Percentiles rank a stretch among this genome's conserved stretches.
phyloP scores from a whole-genome alignment of 1,140 invertebrate species.

The Lepeophtheirus salmonis region DNA sequence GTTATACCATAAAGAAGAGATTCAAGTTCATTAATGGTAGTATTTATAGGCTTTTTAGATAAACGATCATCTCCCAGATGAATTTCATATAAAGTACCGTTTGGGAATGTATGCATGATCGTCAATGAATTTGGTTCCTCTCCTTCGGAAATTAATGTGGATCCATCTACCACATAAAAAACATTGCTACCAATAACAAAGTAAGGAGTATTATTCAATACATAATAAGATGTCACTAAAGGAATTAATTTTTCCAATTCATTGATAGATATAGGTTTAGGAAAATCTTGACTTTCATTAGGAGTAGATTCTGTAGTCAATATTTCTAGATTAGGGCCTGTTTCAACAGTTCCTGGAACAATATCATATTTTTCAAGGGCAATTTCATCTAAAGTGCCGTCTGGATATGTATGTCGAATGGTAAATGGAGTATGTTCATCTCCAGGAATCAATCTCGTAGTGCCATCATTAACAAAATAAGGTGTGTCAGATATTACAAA shows the following conservation, averaged over 20 bases:
- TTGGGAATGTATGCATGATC: background rate
- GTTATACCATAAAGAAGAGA: background rate
- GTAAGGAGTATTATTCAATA: background rate
- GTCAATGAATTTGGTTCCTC: background rate
- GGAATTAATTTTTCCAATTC: background rate
- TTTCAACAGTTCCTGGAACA: background rate
- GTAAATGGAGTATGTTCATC: background rate
- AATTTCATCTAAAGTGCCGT: background rate
- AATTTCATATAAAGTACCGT: background rate
- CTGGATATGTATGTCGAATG: background rate
- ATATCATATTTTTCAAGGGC: background rate
- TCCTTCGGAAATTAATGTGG: background rate
- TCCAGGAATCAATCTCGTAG: background rate
- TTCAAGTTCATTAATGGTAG: background rate
- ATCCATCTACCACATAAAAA: background rate
- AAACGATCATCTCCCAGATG: background rate
- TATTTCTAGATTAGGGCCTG: background rate
- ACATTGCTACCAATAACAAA: background rate
- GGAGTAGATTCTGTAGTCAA: background rate
- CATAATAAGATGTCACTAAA: background rate
- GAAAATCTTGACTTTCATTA: background rate
- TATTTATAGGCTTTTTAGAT: background rate
- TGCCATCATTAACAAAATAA: background rate
- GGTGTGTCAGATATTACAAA: background rate
- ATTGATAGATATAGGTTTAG: background rate